Conservation (phyloP, 1,140 invertebrate genomes). For the Sesamia nonagrioides region DNA sequence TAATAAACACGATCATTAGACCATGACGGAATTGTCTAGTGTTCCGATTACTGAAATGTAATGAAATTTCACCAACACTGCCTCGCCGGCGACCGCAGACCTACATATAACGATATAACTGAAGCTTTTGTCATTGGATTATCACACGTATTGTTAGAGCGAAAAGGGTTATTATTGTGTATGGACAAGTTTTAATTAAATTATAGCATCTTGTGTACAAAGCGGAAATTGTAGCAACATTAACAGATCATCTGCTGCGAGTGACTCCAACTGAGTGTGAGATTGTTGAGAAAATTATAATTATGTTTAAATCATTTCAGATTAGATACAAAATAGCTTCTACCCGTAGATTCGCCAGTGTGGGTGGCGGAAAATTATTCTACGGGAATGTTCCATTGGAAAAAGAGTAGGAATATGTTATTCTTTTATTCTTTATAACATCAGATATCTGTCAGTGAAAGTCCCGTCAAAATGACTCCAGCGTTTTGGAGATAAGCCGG, state of each 20-base stretch:
- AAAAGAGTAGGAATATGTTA: too few relatives aligned
- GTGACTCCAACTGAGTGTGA: constrained; percentile 2
- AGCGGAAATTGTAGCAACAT: constrained; percentile 37
- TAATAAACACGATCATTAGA: constrained; percentile 52
- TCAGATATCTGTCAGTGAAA: too few relatives aligned
- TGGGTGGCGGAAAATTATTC: too few relatives aligned
- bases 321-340: too few relatives aligned
- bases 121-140: not conserved
- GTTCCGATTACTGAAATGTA: constrained; percentile 56
- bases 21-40: constrained; percentile 49
- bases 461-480: too few relatives aligned
- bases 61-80: constrained; percentile 53
- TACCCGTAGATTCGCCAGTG: too few relatives aligned
- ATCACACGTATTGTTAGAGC: not conserved
- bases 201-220: constrained; percentile 43
- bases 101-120: constrained; percentile 30
- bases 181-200: constrained; percentile 32
- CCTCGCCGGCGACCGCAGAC: constrained; percentile 3
- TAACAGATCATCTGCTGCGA: constrained; percentile 41
- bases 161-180: not conserved
- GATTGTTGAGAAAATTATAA: constrained; percentile 10
- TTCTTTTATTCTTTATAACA: too few relatives aligned
- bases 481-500: too few relatives aligned
- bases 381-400: too few relatives aligned
- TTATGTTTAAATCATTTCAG: too few relatives aligned